Percentiles rank a stretch among this genome's conserved stretches.
These are phyloP conservation scores for Colossoma macropomum DNA, from an alignment of 2,113 vertebrate species.

Conservation along the genomic window DNA sequence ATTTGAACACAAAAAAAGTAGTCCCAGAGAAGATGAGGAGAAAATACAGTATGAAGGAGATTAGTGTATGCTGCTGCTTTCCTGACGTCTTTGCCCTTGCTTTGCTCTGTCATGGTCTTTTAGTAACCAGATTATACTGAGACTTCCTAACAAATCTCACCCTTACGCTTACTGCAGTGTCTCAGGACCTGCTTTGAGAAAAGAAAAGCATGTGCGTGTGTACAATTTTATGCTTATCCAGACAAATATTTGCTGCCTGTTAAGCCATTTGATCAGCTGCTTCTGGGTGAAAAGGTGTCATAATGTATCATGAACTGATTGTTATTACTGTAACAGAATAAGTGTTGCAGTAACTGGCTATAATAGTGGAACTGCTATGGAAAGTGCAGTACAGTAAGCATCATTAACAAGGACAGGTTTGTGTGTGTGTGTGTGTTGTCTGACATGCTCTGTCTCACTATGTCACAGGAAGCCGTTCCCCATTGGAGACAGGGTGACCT, in stretches of 20 bases:
- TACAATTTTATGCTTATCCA: background rate
- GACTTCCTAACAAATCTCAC: background rate
- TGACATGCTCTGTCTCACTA: conserved; percentile 9
- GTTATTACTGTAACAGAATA: background rate
- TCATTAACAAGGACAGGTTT: background rate
- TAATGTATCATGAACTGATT: background rate
- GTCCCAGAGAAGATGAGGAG: background rate
- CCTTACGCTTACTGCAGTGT: background rate
- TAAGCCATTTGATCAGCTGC: background rate
- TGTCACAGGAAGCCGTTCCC: conserved; percentile 90
- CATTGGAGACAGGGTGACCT: conserved; percentile 96
- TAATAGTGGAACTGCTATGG: background rate
- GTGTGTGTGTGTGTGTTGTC: background rate
- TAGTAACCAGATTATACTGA: conserved; percentile 3
- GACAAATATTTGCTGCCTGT: background rate
- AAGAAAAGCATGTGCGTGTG: background rate
- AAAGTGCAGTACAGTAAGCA: background rate
- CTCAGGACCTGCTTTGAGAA: background rate
- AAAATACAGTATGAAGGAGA: background rate
- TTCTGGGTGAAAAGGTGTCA: background rate
- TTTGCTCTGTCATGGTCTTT: background rate
- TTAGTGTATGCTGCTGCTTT: background rate
- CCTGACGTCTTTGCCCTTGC: background rate
- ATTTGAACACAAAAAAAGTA: too few relatives aligned
- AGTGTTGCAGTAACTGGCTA: background rate